A percentile compares a stretch with the other conserved stretches of the same genome.
These are phyloP conservation scores for Mamestra configurata DNA, from an alignment of 1,140 invertebrate species.

Conservation along the genomic window DNA sequence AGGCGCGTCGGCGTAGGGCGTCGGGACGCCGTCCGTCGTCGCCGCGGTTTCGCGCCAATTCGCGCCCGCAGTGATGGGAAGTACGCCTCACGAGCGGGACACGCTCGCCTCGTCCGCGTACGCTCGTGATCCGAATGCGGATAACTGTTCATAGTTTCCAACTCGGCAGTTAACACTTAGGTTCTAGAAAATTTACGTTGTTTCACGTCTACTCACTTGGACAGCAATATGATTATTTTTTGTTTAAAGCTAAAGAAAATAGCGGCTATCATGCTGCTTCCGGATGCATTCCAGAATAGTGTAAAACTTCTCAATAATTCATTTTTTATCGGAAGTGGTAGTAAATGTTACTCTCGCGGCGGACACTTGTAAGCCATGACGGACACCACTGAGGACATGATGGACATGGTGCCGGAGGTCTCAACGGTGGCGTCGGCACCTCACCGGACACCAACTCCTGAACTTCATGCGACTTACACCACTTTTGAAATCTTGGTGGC, in stretches of 20 bases:
- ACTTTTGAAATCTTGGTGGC: slow-evolving; percentile 94
- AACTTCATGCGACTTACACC: slow-evolving; percentile 91
- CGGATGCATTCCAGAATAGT: slow-evolving; percentile 42
- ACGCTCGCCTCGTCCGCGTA: slow-evolving; percentile 62
- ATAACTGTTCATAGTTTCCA: slow-evolving; percentile 56
- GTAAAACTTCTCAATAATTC: slow-evolving; percentile 46
- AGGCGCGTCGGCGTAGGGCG: slow-evolving; percentile 73
- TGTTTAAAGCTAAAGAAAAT: slow-evolving; percentile 28
- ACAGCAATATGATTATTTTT: slow-evolving; percentile 38
- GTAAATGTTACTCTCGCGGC: slow-evolving; percentile 1
- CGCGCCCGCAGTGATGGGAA: slow-evolving; percentile 79
- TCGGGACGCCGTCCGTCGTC: slow-evolving; percentile 59
- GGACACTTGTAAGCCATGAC: slow-evolving; percentile 54
- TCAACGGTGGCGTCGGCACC: slow-evolving; percentile 70
- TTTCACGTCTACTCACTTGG: neutral
- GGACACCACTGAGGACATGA: slow-evolving; percentile 63
- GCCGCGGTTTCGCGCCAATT: slow-evolving; percentile 77
- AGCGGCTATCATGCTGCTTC: slow-evolving; percentile 18
- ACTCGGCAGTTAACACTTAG: slow-evolving; percentile 37
- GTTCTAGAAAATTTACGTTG: neutral
- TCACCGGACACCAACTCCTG: slow-evolving; percentile 79
- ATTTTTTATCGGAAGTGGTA: slow-evolving; percentile 39
- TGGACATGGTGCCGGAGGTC: slow-evolving; percentile 62
- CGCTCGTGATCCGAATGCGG: slow-evolving; percentile 58
- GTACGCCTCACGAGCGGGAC: slow-evolving; percentile 76